A percentile compares a stretch with the other conserved stretches of the same genome.
Conservation (phyloP, 2,797 vertebrate genomes). For the Helostoma temminkii region DNA sequence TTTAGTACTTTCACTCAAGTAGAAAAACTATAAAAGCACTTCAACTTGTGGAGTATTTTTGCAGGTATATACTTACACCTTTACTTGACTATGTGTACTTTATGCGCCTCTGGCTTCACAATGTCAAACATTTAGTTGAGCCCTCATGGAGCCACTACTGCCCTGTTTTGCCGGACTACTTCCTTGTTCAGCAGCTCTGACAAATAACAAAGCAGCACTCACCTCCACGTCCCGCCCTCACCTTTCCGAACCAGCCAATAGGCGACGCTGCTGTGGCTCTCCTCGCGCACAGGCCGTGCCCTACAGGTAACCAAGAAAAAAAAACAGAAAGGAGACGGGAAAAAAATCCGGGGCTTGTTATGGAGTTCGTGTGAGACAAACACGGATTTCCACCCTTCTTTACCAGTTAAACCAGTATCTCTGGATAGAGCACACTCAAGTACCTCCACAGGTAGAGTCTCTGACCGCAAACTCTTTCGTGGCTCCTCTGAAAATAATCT, state of each 20-base stretch:
- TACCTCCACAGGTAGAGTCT: constrained; percentile 91
- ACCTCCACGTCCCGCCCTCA: constrained; percentile 85
- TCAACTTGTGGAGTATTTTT: too few species aligned
- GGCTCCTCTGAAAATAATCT: constrained; percentile 81
- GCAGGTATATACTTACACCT: too few species aligned
- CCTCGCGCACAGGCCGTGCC: constrained; percentile 82
- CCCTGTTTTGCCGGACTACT: constrained; percentile 35
- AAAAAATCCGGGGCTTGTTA: constrained; percentile 83
- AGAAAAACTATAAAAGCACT: too few species aligned
- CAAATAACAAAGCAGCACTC: constrained; percentile 82
- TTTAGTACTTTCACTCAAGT: too few species aligned
- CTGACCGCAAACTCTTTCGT: constrained; percentile 82
- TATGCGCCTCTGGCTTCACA: too few species aligned
- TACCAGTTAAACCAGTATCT: constrained; percentile 90
- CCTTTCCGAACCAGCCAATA: constrained; percentile 90
- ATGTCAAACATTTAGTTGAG: not conserved
- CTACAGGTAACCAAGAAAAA: constrained; percentile 89
- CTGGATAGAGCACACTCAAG: constrained; percentile 86
- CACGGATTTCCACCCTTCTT: constrained; percentile 86
- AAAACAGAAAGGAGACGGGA: constrained; percentile 61
- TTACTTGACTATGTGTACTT: too few species aligned
- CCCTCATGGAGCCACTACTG: constrained; percentile 34
- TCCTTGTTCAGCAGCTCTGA: constrained; percentile 69
- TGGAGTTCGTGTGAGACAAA: constrained; percentile 91
- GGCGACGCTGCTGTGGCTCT: constrained; percentile 63